Evolutionary conservation across 2,888 invertebrate species (phyloP).

Genomic region (Chrysomela aeneicollis): DNA sequence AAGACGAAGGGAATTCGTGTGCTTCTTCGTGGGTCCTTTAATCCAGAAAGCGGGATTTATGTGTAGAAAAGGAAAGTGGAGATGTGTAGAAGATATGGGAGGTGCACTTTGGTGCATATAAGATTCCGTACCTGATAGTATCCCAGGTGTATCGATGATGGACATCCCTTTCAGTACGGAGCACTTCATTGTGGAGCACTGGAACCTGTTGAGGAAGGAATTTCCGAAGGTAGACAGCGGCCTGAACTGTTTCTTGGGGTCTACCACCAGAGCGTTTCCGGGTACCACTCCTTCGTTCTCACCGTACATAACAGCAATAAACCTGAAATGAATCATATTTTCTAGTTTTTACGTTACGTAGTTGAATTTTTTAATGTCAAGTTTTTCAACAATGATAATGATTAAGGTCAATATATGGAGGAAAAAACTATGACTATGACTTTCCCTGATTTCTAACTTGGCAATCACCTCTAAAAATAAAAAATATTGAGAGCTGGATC

Average conservation of each 20-base stretch:
- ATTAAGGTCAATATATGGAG: too few relatives aligned
- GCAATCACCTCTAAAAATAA: too few relatives aligned
- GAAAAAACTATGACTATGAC: too few relatives aligned
- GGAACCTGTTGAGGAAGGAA: constrained; percentile 96
- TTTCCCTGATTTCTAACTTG: too few relatives aligned
- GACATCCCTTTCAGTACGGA: constrained; percentile 94
- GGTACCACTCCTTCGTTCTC: constrained; percentile 91
- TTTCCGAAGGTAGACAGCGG: constrained; percentile 97
- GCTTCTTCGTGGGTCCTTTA: constrained; percentile 1
- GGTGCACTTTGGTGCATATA: not conserved
- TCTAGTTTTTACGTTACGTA: too few relatives aligned
- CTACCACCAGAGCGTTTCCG: constrained; percentile 97
- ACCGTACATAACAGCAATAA: constrained; percentile 96
- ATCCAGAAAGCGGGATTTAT: constrained; percentile 18
- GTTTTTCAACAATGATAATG: too few relatives aligned
- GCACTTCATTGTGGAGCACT: constrained; percentile 90
- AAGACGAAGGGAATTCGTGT: not conserved
- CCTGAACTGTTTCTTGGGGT: constrained; percentile 95
- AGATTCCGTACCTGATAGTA: constrained; percentile 63
- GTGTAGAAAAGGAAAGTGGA: constrained; percentile 15
- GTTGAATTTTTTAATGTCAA: too few relatives aligned
- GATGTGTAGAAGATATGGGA: not conserved
- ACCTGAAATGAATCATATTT: constrained; percentile 63
- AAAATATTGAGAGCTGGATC: too few relatives aligned
- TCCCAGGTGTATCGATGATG: constrained; percentile 97